Evolutionary conservation across 1,140 invertebrate species (phyloP).

Genomic region (Littorina saxatilis): DNA sequence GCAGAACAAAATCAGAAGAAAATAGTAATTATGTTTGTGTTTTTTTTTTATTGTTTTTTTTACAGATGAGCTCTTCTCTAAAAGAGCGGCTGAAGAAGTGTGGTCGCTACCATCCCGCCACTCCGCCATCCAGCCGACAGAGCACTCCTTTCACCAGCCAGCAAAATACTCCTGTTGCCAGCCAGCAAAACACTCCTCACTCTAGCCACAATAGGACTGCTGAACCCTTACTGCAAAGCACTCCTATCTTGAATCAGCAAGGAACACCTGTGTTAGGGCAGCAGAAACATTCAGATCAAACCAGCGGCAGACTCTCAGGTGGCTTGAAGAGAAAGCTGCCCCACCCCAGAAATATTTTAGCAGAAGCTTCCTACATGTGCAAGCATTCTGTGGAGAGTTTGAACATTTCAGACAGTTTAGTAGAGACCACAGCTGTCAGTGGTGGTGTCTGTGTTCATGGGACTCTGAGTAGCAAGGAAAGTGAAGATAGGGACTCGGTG

Average conservation of each 20-base stretch:
- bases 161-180: background rate
- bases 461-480: no score
- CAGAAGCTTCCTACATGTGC: background rate
- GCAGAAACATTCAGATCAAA: background rate
- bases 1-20: no score
- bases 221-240: no score
- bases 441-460: no score
- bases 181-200: background rate
- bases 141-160: background rate
- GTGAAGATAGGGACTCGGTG: no score
- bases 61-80: constrained; percentile 62
- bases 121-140: constrained; percentile 22
- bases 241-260: background rate
- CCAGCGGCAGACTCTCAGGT: background rate
- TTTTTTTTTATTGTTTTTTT: constrained; percentile 21
- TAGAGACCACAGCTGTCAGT: background rate
- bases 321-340: background rate
- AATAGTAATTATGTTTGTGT: no score
- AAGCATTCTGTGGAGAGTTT: background rate
- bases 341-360: constrained; percentile 1
- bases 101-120: constrained; percentile 65
- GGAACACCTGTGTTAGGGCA: background rate
- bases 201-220: no score
- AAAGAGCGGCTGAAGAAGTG: constrained; percentile 64
- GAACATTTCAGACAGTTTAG: background rate